A percentile compares a stretch with the other conserved stretches of the same genome.
phyloP scores from a whole-genome alignment of 2,797 vertebrate genomes.

The Eulemur mongoz region DNA sequence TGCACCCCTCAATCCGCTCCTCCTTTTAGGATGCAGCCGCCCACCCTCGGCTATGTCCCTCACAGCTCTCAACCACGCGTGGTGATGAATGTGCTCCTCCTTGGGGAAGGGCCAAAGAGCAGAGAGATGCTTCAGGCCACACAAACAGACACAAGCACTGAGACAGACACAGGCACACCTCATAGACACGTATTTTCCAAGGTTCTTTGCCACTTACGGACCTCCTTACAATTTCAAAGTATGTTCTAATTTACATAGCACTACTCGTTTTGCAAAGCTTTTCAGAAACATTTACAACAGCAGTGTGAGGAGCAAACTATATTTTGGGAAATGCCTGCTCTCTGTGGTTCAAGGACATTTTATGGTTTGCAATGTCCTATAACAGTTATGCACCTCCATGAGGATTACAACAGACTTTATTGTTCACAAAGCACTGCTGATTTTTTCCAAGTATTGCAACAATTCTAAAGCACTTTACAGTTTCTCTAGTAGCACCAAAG shows the following conservation, averaged over 20 bases:
- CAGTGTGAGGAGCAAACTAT: not conserved
- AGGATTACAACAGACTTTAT: not conserved
- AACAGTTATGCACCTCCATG: not conserved
- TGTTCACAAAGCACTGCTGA: not conserved
- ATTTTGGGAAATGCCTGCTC: conserved; percentile 8
- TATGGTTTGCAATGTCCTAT: not conserved
- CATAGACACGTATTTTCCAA: not conserved
- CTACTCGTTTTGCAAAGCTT: conserved; percentile 41
- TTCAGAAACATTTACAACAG: conserved; percentile 3
- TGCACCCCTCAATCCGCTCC: not conserved
- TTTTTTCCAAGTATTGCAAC: conserved; percentile 44
- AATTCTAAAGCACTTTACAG: not conserved
- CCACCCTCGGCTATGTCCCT: not conserved
- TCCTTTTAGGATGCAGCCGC: not conserved
- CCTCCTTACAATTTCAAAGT: not conserved
- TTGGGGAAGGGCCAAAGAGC: not conserved
- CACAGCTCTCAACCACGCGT: not conserved
- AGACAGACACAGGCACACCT: not conserved
- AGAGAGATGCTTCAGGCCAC: not conserved
- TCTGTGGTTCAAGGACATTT: conserved; percentile 11
- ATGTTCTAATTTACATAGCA: not conserved
- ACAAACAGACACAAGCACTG: not conserved
- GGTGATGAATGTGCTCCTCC: conserved; percentile 4
- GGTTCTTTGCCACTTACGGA: conserved; percentile 13
- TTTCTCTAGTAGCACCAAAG: conserved; percentile 44